A percentile compares a stretch with the other conserved stretches of the same genome.
Evolutionary conservation across 2,888 invertebrate genomes (phyloP).

Genomic region (Corbicula japonica): DNA sequence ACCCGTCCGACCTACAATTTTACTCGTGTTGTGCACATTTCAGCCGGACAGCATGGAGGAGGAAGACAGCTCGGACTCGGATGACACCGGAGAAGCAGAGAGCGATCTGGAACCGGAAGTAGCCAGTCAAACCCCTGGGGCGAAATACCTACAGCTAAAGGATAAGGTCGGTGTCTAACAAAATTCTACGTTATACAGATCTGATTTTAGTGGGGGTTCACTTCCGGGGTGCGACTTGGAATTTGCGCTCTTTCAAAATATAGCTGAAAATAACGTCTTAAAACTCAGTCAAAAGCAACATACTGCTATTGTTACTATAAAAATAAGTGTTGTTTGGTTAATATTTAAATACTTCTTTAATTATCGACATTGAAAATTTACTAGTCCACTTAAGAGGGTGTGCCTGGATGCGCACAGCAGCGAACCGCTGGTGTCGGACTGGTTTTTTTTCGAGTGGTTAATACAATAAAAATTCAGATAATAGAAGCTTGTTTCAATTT

Average conservation of each 20-base stretch:
- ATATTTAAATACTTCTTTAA: too few species aligned
- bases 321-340: too few species aligned
- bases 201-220: neutral
- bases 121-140: neutral
- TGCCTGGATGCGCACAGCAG: too few species aligned
- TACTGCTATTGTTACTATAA: neutral
- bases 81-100: slow-evolving; percentile 50
- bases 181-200: neutral
- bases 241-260: neutral
- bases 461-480: too few species aligned
- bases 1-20: neutral
- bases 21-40: neutral
- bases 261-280: neutral
- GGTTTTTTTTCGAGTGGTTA: too few species aligned
- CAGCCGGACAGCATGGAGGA: slow-evolving; percentile 51
- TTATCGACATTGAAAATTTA: too few species aligned
- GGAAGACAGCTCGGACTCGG: slow-evolving; percentile 49
- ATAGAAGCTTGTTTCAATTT: too few species aligned
- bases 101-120: slow-evolving; percentile 58
- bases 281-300: neutral
- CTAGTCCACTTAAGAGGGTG: too few species aligned
- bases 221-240: neutral
- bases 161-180: slow-evolving; percentile 7
- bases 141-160: slow-evolving; percentile 3
- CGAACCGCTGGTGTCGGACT: too few species aligned